These are phyloP conservation scores for Gallinago nigripennis DNA, from an alignment of 2,797 vertebrate species.

Conservation along the genomic window DNA sequence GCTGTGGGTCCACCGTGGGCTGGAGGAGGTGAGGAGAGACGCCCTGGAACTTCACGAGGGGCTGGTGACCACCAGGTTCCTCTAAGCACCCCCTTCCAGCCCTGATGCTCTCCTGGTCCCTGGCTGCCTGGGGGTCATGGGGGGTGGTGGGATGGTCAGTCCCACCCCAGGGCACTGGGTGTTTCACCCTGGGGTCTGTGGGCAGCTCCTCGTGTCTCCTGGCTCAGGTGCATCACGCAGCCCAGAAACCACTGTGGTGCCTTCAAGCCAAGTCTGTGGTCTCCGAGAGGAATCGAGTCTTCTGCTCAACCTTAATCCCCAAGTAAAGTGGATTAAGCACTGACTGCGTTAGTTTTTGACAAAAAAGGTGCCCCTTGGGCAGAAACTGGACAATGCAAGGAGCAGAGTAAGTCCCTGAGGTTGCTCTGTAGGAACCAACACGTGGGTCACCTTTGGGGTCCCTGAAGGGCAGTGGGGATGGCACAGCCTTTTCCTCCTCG, in stretches of 20 bases:
- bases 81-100: not conserved
- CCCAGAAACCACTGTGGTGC: not conserved
- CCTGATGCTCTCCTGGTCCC: not conserved
- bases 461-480: fast-evolving
- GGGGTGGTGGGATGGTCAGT: fast-evolving
- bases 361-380: not conserved
- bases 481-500: not conserved
- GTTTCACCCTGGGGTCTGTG: fast-evolving
- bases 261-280: not conserved
- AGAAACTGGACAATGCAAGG: not conserved
- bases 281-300: fast-evolving
- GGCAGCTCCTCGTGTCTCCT: not conserved
- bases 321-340: not conserved
- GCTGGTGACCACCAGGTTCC: not conserved
- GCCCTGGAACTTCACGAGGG: fast-evolving
- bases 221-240: not conserved
- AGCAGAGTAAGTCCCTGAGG: not conserved
- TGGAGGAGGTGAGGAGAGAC: not conserved
- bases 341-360: fast-evolving
- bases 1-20: not conserved
- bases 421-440: fast-evolving
- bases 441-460: fast-evolving
- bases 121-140: not conserved
- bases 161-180: fast-evolving
- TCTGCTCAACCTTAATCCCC: not conserved